Conservation (phyloP, 2,797 vertebrate species). For the Pantherophis alleghaniensis region DNA sequence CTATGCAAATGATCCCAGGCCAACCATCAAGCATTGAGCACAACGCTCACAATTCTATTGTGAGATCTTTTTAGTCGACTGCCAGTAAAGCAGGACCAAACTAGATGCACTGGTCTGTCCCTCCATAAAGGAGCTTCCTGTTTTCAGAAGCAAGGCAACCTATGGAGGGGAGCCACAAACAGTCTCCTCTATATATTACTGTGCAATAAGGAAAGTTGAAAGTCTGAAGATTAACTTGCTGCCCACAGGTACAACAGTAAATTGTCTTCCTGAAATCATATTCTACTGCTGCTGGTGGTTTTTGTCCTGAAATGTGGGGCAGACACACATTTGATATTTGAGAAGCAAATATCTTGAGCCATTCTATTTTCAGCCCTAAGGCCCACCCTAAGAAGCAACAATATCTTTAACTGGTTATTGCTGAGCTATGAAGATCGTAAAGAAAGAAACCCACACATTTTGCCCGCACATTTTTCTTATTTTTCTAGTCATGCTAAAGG, state of each 20-base stretch:
- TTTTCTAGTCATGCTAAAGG: not conserved
- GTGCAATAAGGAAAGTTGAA: not conserved
- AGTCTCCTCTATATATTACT: too few species aligned
- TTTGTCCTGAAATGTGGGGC: too few species aligned
- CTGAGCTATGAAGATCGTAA: not conserved
- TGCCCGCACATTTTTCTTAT: not conserved
- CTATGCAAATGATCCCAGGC: not conserved
- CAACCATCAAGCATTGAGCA: not conserved
- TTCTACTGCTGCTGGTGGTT: not conserved
- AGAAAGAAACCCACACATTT: not conserved
- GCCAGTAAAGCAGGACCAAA: not conserved
- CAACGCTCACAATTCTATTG: not conserved
- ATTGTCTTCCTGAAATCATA: not conserved
- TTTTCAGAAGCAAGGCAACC: not conserved
- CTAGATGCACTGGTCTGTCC: not conserved
- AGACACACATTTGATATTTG: too few species aligned
- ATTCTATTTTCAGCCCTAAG: not conserved
- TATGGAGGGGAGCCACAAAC: not conserved
- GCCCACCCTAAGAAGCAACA: not conserved
- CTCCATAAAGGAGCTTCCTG: not conserved
- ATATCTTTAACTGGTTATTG: not conserved
- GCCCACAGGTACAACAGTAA: not conserved
- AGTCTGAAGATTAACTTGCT: too few species aligned
- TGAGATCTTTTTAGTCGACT: not conserved
- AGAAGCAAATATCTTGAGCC: not conserved